Base-by-base conservation (phyloP, 2,888 invertebrate genomes). In the Erannis defoliaria region DNA sequence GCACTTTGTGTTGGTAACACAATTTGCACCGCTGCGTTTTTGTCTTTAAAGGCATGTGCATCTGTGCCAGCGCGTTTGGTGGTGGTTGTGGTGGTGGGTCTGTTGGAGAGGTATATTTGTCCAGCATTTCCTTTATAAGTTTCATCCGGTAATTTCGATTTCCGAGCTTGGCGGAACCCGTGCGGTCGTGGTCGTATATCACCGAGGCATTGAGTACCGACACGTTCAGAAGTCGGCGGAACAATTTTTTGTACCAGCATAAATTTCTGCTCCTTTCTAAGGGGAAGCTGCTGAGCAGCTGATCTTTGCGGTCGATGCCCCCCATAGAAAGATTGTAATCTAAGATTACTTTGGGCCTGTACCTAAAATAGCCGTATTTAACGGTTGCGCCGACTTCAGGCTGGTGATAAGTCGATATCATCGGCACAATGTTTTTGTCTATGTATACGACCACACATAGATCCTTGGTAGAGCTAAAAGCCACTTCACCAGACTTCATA, bases 361-460 rank as follows among this genome's bases (percentile, higher is more conserved):
- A 33, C 12, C 12, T 10, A 12, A 12, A 33, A 10, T 33, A 12
- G 12, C 33, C 33, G 12, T 12, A 12, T 33, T 33, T 33, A 12
- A 12, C 12, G 12, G 10, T 10, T 33, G 12, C 33, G 12, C 33
- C 12, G 33, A 33, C 12, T 12, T 33, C 33, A 10, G 33, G 33
- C 8, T 37, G 3, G 16, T 40, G 40, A 19, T 19, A 40, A n/a
- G 58, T 58, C 14, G 51, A 45, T 1, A 58, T 45, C 51, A 46
- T 46, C 10, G 29, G 12, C 19, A 51, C 38, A 2, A 45, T 45
- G 31, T 65, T 68, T n/a, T 56, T 51, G 33, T 72, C 74, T 35
- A 16, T 56, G 60, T 57, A 72, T 38, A 74, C 65, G 6, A 62
- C 38, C 45, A 74, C 62, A 45, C 55, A 45, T 35, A 74, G 26